Base-by-base conservation (phyloP, 2,113 vertebrate species). In the Notarius lentiginosus region DNA sequence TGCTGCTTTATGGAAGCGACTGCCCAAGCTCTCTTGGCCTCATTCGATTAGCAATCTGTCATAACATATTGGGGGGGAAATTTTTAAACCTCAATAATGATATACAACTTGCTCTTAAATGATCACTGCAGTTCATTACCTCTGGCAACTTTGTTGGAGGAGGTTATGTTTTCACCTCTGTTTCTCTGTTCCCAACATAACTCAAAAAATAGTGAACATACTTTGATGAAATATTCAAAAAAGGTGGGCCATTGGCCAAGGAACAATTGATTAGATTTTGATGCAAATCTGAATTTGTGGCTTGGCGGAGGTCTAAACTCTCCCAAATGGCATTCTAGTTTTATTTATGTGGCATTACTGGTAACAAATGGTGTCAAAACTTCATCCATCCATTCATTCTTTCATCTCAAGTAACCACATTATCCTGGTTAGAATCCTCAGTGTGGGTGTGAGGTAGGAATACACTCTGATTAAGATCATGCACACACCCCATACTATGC, bases 291-390 rank as follows among this genome's bases (percentile, higher is more conserved):
- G 41, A 41, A 41, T 41, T 4, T 41, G 41, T 41, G 41, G 41
- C 41, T 41, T 41, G 41, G 41, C 41, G 41, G 41, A 41, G 41
- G 41, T 41, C 41, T 41, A 41, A 41, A 41, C 41, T 41, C 41
- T 41, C 3, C 41, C 41, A 41, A 41, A 41, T 41, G 41, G 41
- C 41, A 41, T 41, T 41, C 41, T 41, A 4, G 41, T 41, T 70
- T 51, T 30, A 83, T 68, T 51, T 70, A 83, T 83, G 49, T 20
- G 12, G n/a, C n/a, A 53, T 30, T 27, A 83, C n/a, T n/a, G 55
- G 8, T 12, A 24, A 70, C 47, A 27, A 30, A 83, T 49, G 49
- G 47, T 12, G 49, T 83, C 63, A 83, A 66, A 79, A 79, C 51
- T 55, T 79, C 75, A 53, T 7, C 18, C 22, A n/a, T 72, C 4